Conservation (phyloP, 2,888 invertebrate species). For the Lissocephala sabroskyi region DNA sequence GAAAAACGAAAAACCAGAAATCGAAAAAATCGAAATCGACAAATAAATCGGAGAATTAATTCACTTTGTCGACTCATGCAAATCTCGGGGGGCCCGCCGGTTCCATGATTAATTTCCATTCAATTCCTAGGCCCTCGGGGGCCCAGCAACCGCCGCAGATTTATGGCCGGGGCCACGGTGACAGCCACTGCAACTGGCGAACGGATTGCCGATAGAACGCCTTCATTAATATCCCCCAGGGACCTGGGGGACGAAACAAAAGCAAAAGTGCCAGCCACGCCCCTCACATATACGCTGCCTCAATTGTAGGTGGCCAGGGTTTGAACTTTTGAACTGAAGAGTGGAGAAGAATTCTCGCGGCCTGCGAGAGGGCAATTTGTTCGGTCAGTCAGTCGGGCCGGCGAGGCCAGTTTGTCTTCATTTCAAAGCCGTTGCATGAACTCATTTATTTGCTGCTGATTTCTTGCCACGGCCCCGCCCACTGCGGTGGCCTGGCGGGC, state of each 20-base stretch:
- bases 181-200: conserved; percentile 46
- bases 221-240: conserved; percentile 61
- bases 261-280: conserved; percentile 27
- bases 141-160: conserved; percentile 1
- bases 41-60: conserved; percentile 33
- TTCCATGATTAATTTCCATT: conserved; percentile 51
- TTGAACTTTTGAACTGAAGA: conserved; percentile 53
- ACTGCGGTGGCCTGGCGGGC: not conserved
- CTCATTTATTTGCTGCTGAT: conserved; percentile 66
- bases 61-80: conserved; percentile 11
- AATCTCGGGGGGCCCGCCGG: conserved; percentile 11
- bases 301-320: conserved; percentile 42
- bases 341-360: too few relatives aligned
- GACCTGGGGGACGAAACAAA: conserved; percentile 17
- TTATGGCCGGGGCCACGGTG: conserved; percentile 4
- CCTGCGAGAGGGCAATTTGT: conserved; percentile 9
- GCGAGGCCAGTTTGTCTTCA: conserved; percentile 50
- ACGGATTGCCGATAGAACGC: conserved; percentile 68
- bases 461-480: conserved; percentile 54
- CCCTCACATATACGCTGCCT: conserved; percentile 9
- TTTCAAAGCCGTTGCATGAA: conserved; percentile 58
- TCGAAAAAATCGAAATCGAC: conserved; percentile 14
- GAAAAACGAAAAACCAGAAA: too few relatives aligned
- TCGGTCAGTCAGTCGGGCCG: conserved; percentile 21
- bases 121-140: conserved; percentile 21